Percentiles rank a stretch among this genome's conserved stretches.
Conservation (phyloP, 1,140 invertebrate species). For the Tetramorium alpestre region DNA sequence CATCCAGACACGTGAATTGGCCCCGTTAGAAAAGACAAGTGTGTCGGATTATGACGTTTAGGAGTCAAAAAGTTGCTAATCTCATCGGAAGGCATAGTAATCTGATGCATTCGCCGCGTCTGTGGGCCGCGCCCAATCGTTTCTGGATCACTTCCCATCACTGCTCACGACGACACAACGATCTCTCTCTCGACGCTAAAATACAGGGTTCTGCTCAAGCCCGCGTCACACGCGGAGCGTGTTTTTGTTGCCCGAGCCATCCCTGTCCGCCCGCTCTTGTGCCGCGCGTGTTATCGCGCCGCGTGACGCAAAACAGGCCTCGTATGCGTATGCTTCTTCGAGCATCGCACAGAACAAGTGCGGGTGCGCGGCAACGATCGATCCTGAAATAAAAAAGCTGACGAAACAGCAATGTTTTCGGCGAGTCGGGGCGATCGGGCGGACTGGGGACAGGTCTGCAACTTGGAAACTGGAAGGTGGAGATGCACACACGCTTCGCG, state of each 20-base stretch:
- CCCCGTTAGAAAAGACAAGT: slow-evolving; percentile 34
- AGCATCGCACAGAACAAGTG: background rate
- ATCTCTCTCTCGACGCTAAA: background rate
- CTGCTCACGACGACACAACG: slow-evolving; percentile 31
- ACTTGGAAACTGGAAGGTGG: background rate
- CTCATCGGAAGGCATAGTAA: slow-evolving; percentile 22
- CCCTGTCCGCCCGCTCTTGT: background rate
- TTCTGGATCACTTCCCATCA: slow-evolving; percentile 52
- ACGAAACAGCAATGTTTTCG: too few relatives aligned
- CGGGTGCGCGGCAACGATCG: background rate
- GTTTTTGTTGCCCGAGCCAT: slow-evolving; percentile 14
- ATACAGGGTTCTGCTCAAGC: background rate
- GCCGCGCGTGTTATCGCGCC: slow-evolving; percentile 21
- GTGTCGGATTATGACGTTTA: background rate
- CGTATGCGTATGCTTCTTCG: slow-evolving; percentile 5
- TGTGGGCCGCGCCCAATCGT: slow-evolving; percentile 8
- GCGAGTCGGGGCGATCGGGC: too few relatives aligned
- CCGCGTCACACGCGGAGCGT: slow-evolving; percentile 20
- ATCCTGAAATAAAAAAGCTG: background rate
- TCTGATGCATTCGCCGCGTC: slow-evolving; percentile 20
- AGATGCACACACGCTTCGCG: background rate
- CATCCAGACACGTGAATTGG: slow-evolving; percentile 49
- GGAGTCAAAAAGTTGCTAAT: slow-evolving; percentile 14
- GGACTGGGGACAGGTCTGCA: too few relatives aligned
- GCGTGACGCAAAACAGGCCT: slow-evolving; percentile 32